Evolutionary conservation across 2,888 invertebrate species (phyloP).

Genomic region (Clanis bilineata): DNA sequence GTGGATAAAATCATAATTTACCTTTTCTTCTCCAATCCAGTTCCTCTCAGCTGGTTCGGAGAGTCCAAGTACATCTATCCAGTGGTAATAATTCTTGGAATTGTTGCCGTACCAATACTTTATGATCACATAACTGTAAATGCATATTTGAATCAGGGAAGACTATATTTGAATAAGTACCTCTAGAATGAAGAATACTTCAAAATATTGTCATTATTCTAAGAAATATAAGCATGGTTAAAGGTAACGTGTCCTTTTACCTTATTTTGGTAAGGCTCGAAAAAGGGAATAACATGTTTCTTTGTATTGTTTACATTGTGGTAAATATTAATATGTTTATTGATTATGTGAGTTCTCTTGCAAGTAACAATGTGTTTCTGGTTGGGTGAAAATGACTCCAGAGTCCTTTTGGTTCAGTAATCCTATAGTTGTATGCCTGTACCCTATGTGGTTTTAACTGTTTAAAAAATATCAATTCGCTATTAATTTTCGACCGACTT

Average conservation of each 20-base stretch:
- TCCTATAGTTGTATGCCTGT: no score
- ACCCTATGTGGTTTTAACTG: no score
- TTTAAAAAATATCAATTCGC: no score
- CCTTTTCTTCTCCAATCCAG: slow-evolving; percentile 86
- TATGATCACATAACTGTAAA: slow-evolving; percentile 86
- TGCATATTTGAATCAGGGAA: neutral
- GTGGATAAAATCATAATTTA: slow-evolving; percentile 34
- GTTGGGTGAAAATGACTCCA: no score
- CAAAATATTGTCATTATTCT: neutral
- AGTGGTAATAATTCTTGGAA: slow-evolving; percentile 87
- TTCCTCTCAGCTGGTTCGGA: slow-evolving; percentile 88
- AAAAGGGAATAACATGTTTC: neutral
- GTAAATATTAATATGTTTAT: neutral
- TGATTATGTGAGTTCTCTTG: neutral
- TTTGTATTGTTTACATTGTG: neutral
- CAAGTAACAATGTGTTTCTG: no score
- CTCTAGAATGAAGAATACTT: neutral
- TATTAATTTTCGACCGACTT: no score
- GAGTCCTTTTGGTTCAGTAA: no score
- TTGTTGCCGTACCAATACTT: slow-evolving; percentile 89
- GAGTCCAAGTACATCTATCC: slow-evolving; percentile 86
- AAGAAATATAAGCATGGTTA: neutral
- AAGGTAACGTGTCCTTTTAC: neutral
- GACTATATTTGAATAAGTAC: neutral
- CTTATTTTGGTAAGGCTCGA: neutral